Base-by-base conservation (phyloP, 2,113 vertebrate species). In the Oenanthe oenanthe region DNA sequence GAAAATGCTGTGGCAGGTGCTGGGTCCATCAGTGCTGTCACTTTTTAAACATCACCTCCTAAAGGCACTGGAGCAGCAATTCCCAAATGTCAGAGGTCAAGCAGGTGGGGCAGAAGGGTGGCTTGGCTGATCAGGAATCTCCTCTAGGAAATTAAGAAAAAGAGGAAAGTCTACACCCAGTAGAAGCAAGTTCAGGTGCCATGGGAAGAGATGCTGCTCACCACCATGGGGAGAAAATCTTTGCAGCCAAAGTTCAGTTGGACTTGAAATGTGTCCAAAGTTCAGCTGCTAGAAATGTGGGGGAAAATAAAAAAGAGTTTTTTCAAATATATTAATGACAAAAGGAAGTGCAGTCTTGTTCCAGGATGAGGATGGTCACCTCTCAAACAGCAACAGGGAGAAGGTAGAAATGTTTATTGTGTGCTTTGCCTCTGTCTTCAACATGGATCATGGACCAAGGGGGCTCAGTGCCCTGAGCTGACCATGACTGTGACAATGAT, bases 361-460 rank as follows among this genome's bases (percentile, higher is more conserved):
- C 36, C 51, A 45, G 51, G 76, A 28, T n/a, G 15, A 65, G 60
- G 12, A n/a, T 24, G 38, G 43, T 38, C 22, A 17, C 32, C 51
- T 66, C 51, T 25, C 18, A 81, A 20, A 36, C 28, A 57, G 42
- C 42, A 26, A 51, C 14, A 58, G 14, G 28, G 53, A 58, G 18
- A 36, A 72, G 28, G 26, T 7, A 32, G 31, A 51, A 29, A 14
- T 58, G 22, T 66, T 73, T 24, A 17, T 51, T 36, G 12, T 22
- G 10, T 13, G 58, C 36, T 65, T 79, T 65, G 34, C 7, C 25
- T 76, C 36, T 58, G 36, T 29, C 15, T n/a, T 29, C 51, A 45
- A 13, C 21, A 13, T 0, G 0, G 34, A 48, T 34, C 17, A 71
- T 6, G 1, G 14, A 36, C 7, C 43, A 36, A 43, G 17, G 43